Evolutionary conservation across 1,140 invertebrate genomes (phyloP), one percentile per base, ranked within the genome.

Genomic region (Drosophila ananassae): DNA sequence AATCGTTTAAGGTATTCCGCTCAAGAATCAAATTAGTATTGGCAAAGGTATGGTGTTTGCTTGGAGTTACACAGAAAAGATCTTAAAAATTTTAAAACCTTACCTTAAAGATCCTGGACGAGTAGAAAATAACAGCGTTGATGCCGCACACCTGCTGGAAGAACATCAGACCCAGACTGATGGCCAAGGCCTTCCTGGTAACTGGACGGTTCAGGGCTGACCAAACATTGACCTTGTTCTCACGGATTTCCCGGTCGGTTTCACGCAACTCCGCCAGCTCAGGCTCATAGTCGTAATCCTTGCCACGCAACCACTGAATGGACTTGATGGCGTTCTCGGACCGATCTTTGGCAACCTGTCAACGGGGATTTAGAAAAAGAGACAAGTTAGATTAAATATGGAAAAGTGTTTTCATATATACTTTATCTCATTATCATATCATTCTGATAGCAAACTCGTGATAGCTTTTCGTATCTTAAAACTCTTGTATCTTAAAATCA

Each of bases 101-200:
- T 55, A 91, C 90, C 57, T 69, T 68, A 77, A 98, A 97, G 60
- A 98, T 97, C 0, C 92, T 80, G 0, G 94, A 93, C 0, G 95
- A 93, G 77, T 97, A 97, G 90, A 97, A 97, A 61, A 97, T 95
- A 21, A 98, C 95, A 0, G 95, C 96, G 77, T 98, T 98, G 17
- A 98, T 96, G 39, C 97, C 96, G 56, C 95, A 95, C 25, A 98
- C 92, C 90, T 98, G 97, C 85, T 98, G 97, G 90, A 98, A 96
- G 53, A 96, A 92, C 96, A 98, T 97, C 1, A 98, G 92, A 12
- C 95, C 94, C 67, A 96, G 94, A 44, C 94, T 95, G 32, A 98
- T 96, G 4, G 95, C 59, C 8, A 97, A 87, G 7, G 95, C 95
- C 90, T 95, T 96, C 22, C 93, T 91, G 0, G 94, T 94, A 12